Conservation (phyloP, 2,113 vertebrate genomes). For the Corydoras sp. region DNA sequence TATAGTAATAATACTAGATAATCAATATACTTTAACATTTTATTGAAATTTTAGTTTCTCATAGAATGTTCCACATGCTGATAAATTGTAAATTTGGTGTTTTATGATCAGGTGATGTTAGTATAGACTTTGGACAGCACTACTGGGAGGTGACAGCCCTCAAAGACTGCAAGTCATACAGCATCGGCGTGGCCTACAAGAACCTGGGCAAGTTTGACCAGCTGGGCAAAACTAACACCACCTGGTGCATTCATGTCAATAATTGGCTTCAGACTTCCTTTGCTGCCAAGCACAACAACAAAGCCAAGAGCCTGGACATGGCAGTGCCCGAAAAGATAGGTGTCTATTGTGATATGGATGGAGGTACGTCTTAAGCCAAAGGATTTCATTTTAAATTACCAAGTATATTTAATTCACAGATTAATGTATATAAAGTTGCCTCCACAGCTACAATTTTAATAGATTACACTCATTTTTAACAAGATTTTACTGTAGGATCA, state of each 20-base stretch:
- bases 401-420: too few relatives aligned
- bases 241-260: conserved; percentile 88
- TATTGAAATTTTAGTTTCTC: too few relatives aligned
- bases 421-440: too few relatives aligned
- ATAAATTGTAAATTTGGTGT: background rate
- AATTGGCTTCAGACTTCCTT: conserved; percentile 89
- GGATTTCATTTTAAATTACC: too few relatives aligned
- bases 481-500: too few relatives aligned
- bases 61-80: too few relatives aligned
- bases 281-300: conserved; percentile 90
- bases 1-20: too few relatives aligned
- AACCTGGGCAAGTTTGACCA: conserved; percentile 89
- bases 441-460: too few relatives aligned
- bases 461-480: too few relatives aligned
- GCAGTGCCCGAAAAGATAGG: conserved; percentile 79
- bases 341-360: conserved; percentile 85
- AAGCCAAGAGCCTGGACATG: conserved; percentile 77
- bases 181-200: conserved; percentile 80
- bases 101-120: conserved; percentile 70
- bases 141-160: conserved; percentile 90
- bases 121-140: conserved; percentile 76
- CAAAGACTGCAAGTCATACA: conserved; percentile 87
- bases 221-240: conserved; percentile 79
- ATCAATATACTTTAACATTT: too few relatives aligned
- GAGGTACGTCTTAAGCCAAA: conserved; percentile 63